These are phyloP conservation scores for Aptenodytes forsteri DNA, from an alignment of 2,113 vertebrate genomes.

Conservation along the genomic window DNA sequence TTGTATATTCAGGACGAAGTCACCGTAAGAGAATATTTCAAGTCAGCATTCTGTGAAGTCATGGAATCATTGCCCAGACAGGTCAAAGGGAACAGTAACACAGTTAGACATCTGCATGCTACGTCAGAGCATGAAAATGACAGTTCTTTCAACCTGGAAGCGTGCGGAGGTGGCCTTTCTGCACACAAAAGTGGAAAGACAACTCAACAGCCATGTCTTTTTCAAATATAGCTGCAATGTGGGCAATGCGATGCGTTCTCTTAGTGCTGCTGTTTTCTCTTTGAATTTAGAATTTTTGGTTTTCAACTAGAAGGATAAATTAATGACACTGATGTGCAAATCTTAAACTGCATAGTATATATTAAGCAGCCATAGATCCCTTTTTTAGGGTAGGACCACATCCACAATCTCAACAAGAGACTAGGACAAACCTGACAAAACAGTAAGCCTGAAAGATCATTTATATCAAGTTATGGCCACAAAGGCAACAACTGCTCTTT, in stretches of 20 bases:
- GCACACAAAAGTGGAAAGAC: conserved; percentile 6
- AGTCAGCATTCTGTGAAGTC: conserved; percentile 13
- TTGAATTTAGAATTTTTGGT: conserved; percentile 51
- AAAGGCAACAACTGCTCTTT: conserved; percentile 61
- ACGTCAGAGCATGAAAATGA: conserved; percentile 29
- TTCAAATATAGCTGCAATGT: not conserved
- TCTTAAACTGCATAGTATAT: conserved; percentile 91
- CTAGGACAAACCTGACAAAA: conserved; percentile 61
- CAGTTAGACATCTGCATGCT: conserved; percentile 33
- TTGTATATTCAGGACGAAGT: conserved; percentile 30
- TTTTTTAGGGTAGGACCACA: conserved; percentile 57
- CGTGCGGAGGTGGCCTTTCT: not conserved
- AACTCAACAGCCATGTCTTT: not conserved
- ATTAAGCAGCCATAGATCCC: conserved; percentile 76
- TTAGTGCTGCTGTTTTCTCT: not conserved
- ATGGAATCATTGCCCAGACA: not conserved
- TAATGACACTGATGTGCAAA: conserved; percentile 72
- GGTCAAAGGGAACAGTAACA: conserved; percentile 44
- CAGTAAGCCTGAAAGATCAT: conserved; percentile 49
- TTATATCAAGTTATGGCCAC: conserved; percentile 42
- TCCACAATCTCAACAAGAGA: conserved; percentile 60
- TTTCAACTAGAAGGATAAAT: conserved; percentile 43
- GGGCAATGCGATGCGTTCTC: not conserved
- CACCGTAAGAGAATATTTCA: conserved; percentile 28
- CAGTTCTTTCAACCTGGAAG: not conserved